These are phyloP conservation scores for Thecocarcelia acutangulata DNA, from an alignment of 2,888 invertebrate genomes.

Conservation along the genomic window DNA sequence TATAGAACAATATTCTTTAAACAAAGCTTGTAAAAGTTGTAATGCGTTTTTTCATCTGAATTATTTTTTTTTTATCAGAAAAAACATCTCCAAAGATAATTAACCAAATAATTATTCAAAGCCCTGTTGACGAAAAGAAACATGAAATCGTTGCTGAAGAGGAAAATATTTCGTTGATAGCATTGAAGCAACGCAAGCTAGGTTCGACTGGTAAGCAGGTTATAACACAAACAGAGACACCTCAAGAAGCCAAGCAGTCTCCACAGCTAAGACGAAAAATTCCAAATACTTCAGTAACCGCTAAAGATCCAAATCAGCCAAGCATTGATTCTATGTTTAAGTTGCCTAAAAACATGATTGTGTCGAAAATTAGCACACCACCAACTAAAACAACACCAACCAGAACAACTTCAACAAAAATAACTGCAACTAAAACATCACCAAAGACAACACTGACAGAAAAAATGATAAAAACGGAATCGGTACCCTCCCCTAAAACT, in stretches of 20 bases:
- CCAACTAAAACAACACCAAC: neutral
- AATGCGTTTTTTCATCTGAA: no score
- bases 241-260: neutral
- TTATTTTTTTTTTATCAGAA: constrained; percentile 1
- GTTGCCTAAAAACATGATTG: constrained; percentile 58
- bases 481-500: constrained; percentile 4
- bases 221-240: neutral
- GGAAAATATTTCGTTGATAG: constrained; percentile 45
- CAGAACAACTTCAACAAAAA: neutral
- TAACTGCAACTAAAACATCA: neutral
- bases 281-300: constrained; percentile 5
- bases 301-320: constrained; percentile 45
- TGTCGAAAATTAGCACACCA: constrained; percentile 17
- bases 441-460: neutral
- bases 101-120: constrained; percentile 54
- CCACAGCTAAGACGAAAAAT: constrained; percentile 62
- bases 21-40: no score
- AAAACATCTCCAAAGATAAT: constrained; percentile 37
- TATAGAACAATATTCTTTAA: no score
- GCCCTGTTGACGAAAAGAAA: neutral
- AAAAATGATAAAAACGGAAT: neutral
- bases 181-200: constrained; percentile 60
- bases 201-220: neutral
- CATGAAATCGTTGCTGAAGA: constrained; percentile 4
- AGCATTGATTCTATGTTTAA: constrained; percentile 62